These are phyloP conservation scores for Graphium colonna DNA, from an alignment of 2,888 invertebrate species.

Conservation along the genomic window DNA sequence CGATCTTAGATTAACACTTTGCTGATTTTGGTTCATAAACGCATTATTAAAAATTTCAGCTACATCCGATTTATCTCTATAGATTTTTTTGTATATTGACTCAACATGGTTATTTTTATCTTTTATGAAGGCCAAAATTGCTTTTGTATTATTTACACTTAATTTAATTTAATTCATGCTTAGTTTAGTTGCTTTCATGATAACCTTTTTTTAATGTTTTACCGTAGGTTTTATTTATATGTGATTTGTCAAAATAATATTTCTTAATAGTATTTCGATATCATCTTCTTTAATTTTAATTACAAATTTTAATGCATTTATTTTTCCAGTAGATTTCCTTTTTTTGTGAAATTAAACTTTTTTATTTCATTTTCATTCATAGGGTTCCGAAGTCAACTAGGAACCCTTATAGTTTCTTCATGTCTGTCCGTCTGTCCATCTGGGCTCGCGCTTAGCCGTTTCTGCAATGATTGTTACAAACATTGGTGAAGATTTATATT, in stretches of 20 bases:
- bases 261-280: background rate
- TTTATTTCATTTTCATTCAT: too few species aligned
- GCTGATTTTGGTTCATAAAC: background rate
- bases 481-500: too few species aligned
- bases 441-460: too few species aligned
- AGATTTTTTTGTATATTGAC: background rate
- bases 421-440: too few species aligned
- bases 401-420: too few species aligned
- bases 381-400: too few species aligned
- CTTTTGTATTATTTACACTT: background rate
- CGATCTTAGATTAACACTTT: background rate
- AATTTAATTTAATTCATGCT: background rate
- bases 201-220: constrained; percentile 1
- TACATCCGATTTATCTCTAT: background rate
- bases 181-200: background rate
- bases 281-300: background rate
- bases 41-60: background rate
- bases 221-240: background rate
- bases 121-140: constrained; percentile 4
- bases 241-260: background rate
- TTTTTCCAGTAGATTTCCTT: background rate
- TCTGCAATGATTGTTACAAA: too few species aligned
- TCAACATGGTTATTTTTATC: constrained; percentile 2
- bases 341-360: background rate
- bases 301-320: background rate